Evolutionary conservation across 1,140 invertebrate genomes (phyloP).

Genomic region (Eumeta japonica): DNA sequence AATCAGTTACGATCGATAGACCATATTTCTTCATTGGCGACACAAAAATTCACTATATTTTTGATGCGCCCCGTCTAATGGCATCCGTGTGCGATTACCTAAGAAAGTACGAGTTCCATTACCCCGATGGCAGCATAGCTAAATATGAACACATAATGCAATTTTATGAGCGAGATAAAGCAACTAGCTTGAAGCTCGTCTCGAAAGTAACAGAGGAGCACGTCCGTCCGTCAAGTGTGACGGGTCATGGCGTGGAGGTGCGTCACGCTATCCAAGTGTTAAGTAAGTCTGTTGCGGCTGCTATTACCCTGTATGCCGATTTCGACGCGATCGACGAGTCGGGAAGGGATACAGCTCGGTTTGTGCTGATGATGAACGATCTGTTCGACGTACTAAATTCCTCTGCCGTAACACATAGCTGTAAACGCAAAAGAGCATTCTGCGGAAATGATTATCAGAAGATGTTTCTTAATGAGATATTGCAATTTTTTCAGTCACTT

Average conservation of each 20-base stretch:
- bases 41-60: conserved; percentile 15
- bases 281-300: conserved; percentile 10
- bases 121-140: conserved; percentile 6
- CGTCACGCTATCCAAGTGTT: conserved; percentile 15
- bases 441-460: conserved; percentile 10
- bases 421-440: conserved; percentile 8
- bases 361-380: conserved; percentile 13
- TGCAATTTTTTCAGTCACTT: conserved; percentile 9
- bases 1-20: conserved; percentile 7
- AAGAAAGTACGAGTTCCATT: conserved; percentile 1
- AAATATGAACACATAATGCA: conserved; percentile 14
- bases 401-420: background rate
- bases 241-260: conserved; percentile 16
- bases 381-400: conserved; percentile 12
- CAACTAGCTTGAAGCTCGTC: conserved; percentile 9
- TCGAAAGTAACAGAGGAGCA: conserved; percentile 13
- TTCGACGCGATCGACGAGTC: conserved; percentile 14
- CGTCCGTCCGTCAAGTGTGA: conserved; percentile 10
- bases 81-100: conserved; percentile 8
- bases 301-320: conserved; percentile 13
- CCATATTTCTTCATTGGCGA: conserved; percentile 10
- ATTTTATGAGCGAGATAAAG: conserved; percentile 16
- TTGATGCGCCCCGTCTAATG: conserved; percentile 11
- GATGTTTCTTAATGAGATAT: conserved; percentile 12
- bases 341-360: conserved; percentile 9